Base-by-base conservation (phyloP, 1,140 invertebrate genomes). In the Cherax quadricarinatus region DNA sequence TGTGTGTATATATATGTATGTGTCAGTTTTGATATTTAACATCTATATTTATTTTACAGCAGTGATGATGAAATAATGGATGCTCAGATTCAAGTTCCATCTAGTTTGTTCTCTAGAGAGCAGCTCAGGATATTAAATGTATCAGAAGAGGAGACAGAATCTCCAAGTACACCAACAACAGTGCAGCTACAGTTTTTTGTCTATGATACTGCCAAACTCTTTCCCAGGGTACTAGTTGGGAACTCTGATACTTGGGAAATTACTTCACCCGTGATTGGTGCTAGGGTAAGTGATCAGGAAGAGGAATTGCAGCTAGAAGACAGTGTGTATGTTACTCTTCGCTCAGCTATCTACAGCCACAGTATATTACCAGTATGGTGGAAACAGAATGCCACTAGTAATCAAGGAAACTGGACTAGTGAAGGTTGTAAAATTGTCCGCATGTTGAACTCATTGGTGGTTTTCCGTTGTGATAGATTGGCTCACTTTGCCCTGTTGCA, bases 401-500 rank as follows among this genome's bases (percentile, higher is more conserved):
- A 96, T 0, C 95, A 95, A 53, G 97, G 97, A 60, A 96, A 96
- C 21, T 97, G 98, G 96, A 96, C 96, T 1, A 96, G 96, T 24
- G 95, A 96, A 75, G 97, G 97, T 57, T 98, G 97, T 94, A 95
- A 96, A 21, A 95, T 97, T 75, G 95, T 96, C 41, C 82, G 88
- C 4, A 92, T 93, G 79, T 93, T 96, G 16, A 96, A 96, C 89
- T 96, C 96, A 66, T 96, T 97, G 94, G 96, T 98, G 82, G 96
- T 97, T 73, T 98, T 98, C 94, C 96, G 97, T 88, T 98, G 98
- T 94, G 95, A 97, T 92, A 96, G 96, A 93, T 95, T 98, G 10
- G 97, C 97, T 0, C 98, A 98, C 95, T 98, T 98, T 94, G 97
- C 97, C 0, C 95, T 98, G 18, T 94, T 98, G 30, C 97, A 98